Conservation (phyloP, 2,888 invertebrate genomes). For the Dicyrtoma fusca region DNA sequence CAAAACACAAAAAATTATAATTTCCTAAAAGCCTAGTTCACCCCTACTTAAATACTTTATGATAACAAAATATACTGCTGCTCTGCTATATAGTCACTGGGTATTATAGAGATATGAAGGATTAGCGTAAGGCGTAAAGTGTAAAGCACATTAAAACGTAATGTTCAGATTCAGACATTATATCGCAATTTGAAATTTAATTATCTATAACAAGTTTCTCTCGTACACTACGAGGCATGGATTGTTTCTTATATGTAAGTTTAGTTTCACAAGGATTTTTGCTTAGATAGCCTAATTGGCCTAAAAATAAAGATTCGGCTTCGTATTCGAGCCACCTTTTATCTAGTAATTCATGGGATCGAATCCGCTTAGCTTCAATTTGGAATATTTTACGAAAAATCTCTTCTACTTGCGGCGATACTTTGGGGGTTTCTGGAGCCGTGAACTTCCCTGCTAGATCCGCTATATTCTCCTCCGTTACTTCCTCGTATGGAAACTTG, state of each 20-base stretch:
- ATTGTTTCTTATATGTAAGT: constrained; percentile 1
- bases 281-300: constrained; percentile 23
- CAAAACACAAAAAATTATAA: too few relatives aligned
- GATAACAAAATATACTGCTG: too few relatives aligned
- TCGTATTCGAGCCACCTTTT: constrained; percentile 23
- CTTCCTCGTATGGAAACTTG: constrained; percentile 32
- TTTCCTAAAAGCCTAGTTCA: too few relatives aligned
- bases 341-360: constrained; percentile 33
- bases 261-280: not conserved
- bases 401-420: not conserved
- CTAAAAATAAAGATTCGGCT: constrained; percentile 12
- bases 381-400: constrained; percentile 23
- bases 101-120: too few relatives aligned
- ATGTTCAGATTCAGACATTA: too few relatives aligned
- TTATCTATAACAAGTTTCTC: not conserved
- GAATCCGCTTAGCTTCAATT: constrained; percentile 27
- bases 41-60: too few relatives aligned
- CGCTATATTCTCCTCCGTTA: not conserved
- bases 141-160: too few relatives aligned
- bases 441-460: constrained; percentile 6
- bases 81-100: too few relatives aligned
- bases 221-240: not conserved
- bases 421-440: not conserved
- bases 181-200: too few relatives aligned
- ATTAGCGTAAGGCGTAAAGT: too few relatives aligned